phyloP scores from a whole-genome alignment of 1,140 invertebrate species.

The Nasonia giraulti region DNA sequence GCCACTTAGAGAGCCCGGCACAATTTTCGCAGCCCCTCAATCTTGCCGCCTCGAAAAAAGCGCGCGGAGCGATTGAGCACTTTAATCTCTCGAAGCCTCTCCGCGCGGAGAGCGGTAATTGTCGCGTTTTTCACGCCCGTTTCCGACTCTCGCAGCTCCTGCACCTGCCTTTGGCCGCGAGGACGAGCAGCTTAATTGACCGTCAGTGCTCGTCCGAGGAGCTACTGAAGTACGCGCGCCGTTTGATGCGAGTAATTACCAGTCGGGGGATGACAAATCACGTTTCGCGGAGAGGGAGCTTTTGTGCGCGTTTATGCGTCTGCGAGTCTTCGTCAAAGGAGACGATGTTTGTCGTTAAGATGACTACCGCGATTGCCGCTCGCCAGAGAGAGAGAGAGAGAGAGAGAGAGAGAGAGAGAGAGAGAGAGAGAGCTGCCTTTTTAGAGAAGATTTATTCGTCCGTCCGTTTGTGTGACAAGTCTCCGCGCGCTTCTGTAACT shows the following conservation, averaged over 20 bases:
- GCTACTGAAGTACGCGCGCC: not conserved
- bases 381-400: no score
- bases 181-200: conserved; percentile 15
- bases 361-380: not conserved
- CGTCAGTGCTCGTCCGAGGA: not conserved
- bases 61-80: not conserved
- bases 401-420: no score
- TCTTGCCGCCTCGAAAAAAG: not conserved
- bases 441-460: not conserved
- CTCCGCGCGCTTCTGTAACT: no score
- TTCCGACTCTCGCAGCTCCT: conserved; percentile 45
- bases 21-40: not conserved
- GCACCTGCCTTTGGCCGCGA: not conserved
- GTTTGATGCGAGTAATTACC: conserved; percentile 13
- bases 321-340: conserved; percentile 7
- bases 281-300: not conserved
- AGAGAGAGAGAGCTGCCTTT: no score
- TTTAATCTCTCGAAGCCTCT: conserved; percentile 9
- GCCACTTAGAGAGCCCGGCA: not conserved
- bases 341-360: not conserved
- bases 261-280: conserved; percentile 22
- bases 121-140: conserved; percentile 61
- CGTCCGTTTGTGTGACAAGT: no score
- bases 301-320: not conserved
- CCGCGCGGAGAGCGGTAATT: conserved; percentile 43